Conservation (phyloP, 35 echinoderm and acorn worm genomes). For the Strongylocentrotus purpuratus region DNA sequence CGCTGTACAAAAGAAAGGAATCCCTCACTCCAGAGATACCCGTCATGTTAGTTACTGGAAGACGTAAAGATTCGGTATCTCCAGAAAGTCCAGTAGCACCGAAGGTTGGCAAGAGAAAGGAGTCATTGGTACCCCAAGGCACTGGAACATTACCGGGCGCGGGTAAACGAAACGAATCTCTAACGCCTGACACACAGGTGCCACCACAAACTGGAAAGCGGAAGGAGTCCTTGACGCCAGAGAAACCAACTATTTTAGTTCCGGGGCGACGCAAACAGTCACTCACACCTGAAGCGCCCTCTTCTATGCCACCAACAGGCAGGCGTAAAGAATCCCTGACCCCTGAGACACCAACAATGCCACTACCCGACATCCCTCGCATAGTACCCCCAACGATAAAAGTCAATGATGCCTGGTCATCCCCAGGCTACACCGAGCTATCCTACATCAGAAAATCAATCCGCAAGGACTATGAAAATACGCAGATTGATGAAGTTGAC, state of each 20-base stretch:
- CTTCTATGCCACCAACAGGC: background rate
- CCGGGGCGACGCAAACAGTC: background rate
- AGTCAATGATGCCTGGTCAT: background rate
- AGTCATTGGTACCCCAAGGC: background rate
- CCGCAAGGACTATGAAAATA: background rate
- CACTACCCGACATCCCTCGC: conserved; percentile 28
- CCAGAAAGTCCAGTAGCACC: background rate
- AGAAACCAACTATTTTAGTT: background rate
- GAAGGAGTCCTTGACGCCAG: background rate
- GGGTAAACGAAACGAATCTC: conserved; percentile 9
- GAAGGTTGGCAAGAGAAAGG: background rate
- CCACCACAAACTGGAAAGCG: background rate
- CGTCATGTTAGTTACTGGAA: conserved; percentile 15
- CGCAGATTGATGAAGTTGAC: background rate
- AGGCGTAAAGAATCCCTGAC: conserved; percentile 7
- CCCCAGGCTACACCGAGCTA: conserved; percentile 34
- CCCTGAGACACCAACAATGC: conserved; percentile 16
- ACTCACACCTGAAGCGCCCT: background rate
- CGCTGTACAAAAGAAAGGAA: conserved; percentile 25
- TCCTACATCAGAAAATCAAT: background rate
- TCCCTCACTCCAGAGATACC: conserved; percentile 16
- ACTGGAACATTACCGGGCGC: background rate
- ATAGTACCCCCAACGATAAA: background rate
- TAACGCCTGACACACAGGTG: background rate
- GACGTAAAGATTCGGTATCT: conserved; percentile 15